These are phyloP conservation scores for Tuta absoluta DNA, from an alignment of 2,888 invertebrate species.

Conservation along the genomic window DNA sequence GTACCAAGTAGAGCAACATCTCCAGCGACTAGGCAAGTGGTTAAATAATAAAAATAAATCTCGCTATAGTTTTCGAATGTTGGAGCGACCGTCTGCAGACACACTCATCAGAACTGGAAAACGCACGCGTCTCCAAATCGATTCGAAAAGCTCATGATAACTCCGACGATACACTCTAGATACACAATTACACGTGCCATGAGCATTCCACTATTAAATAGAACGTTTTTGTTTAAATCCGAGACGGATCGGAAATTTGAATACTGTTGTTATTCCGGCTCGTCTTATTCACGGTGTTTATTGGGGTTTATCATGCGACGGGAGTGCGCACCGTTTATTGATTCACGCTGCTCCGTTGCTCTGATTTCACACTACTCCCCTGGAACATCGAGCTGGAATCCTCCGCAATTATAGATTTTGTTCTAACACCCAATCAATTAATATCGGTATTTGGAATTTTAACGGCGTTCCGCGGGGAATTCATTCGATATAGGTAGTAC, in stretches of 20 bases:
- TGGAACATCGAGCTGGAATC: conserved; percentile 35
- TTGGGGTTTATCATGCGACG: conserved; percentile 70
- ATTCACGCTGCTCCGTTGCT: conserved; percentile 62
- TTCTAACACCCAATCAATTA: conserved; percentile 27
- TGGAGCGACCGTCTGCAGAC: no score
- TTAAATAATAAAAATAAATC: no score
- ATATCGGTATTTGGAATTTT: conserved; percentile 25
- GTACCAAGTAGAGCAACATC: no score
- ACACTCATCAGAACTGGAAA: conserved; percentile 42
- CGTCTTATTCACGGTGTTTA: conserved; percentile 72
- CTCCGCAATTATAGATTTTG: conserved; percentile 31
- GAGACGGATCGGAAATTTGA: conserved; percentile 77
- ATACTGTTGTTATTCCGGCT: conserved; percentile 73
- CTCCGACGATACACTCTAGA: conserved; percentile 38
- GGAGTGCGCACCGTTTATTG: conserved; percentile 70
- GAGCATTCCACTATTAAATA: conserved; percentile 74
- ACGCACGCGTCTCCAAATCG: conserved; percentile 74
- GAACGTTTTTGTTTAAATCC: conserved; percentile 80
- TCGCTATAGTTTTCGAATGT: no score
- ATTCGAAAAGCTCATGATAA: conserved; percentile 60
- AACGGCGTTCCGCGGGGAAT: conserved; percentile 14
- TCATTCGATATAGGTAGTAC: background rate
- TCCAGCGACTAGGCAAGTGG: no score
- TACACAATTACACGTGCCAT: conserved; percentile 57
- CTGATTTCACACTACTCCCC: conserved; percentile 57